Conservation (phyloP, 2,797 vertebrate species). For the Lerista edwardsae region DNA sequence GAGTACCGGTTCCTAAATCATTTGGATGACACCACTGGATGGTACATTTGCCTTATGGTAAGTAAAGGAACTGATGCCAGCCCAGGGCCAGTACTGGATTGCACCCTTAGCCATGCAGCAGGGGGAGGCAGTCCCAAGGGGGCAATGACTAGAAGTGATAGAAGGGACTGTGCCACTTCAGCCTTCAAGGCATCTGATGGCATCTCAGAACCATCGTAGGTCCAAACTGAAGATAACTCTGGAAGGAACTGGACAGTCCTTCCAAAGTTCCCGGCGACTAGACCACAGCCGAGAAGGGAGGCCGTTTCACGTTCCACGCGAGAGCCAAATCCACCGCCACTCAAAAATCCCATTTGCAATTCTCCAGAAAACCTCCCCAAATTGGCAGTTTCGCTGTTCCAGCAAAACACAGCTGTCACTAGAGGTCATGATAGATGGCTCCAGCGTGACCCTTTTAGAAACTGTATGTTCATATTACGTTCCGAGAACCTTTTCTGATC, state of each 20-base stretch:
- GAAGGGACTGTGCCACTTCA: too few species aligned
- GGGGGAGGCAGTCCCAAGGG: too few species aligned
- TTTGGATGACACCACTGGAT: too few species aligned
- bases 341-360: conserved; percentile 38
- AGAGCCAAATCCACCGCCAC: background rate
- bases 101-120: too few species aligned
- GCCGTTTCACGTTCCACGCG: background rate
- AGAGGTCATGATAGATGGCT: conserved; percentile 63
- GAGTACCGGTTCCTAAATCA: too few species aligned
- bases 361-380: background rate
- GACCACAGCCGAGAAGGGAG: background rate
- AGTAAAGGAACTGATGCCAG: too few species aligned
- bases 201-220: too few species aligned
- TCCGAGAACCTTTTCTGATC: conserved; percentile 62
- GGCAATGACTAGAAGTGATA: too few species aligned
- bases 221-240: too few species aligned
- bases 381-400: conserved; percentile 56
- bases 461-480: conserved; percentile 25
- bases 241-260: background rate
- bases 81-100: too few species aligned
- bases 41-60: too few species aligned
- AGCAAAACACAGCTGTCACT: conserved; percentile 35
- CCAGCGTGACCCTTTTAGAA: conserved; percentile 57
- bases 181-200: too few species aligned
- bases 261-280: background rate